A percentile compares a stretch with the other conserved stretches of the same genome.
Conservation (phyloP, 2,888 invertebrate species). For the Euplagia quadripunctaria region DNA sequence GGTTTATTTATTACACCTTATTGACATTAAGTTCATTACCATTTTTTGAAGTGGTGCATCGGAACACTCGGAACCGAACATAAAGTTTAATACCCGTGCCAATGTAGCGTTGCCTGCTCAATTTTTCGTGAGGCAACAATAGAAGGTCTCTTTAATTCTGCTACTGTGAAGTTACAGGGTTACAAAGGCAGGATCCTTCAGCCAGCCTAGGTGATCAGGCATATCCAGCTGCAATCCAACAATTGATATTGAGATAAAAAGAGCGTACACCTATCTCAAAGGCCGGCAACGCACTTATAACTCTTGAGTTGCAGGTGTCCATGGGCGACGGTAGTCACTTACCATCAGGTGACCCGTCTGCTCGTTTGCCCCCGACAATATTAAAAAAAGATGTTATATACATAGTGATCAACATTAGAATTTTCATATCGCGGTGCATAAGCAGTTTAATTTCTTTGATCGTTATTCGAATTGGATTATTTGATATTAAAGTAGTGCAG, state of each 20-base stretch:
- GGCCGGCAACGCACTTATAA: no score
- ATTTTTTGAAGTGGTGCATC: background rate
- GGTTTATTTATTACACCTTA: background rate
- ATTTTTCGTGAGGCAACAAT: background rate
- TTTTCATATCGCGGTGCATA: background rate
- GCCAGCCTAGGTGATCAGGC: background rate
- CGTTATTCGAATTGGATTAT: background rate
- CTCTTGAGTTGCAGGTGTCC: no score
- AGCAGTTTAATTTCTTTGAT: background rate
- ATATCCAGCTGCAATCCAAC: background rate
- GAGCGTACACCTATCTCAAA: no score
- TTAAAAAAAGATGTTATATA: no score
- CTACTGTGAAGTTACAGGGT: background rate
- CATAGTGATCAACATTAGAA: no score
- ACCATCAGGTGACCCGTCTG: no score
- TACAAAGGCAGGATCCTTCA: no score
- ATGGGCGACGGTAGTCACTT: no score
- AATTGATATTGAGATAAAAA: no score
- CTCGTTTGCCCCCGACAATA: no score
- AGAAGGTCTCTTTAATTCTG: no score
- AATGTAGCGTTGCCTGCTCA: background rate
- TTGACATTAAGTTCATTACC: background rate
- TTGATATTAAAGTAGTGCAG: background rate
- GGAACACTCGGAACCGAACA: background rate
- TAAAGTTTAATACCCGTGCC: background rate